Evolutionary conservation across 2,113 vertebrate genomes (phyloP).

Genomic region (Apistogramma diplotaenia): DNA sequence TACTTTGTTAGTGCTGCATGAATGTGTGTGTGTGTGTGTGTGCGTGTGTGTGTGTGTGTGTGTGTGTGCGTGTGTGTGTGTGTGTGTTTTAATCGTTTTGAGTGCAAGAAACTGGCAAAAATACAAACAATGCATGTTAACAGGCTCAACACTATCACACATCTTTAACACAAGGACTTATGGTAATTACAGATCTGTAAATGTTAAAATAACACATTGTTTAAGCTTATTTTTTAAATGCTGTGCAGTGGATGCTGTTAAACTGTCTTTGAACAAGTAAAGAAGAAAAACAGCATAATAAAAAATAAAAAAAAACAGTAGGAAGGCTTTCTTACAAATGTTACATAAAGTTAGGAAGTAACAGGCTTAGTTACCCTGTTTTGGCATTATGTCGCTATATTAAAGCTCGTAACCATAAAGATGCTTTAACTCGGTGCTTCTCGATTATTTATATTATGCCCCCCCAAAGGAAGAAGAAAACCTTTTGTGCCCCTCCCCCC

Average conservation of each 20-base stretch:
- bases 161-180: neutral
- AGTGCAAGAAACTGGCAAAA: neutral
- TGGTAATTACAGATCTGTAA: too few species aligned
- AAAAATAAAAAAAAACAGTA: neutral
- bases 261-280: neutral
- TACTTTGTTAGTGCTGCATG: too few species aligned
- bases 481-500: too few species aligned
- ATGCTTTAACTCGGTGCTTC: neutral
- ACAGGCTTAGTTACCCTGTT: neutral
- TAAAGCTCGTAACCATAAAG: fast-evolving
- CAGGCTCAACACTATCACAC: neutral
- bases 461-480: too few species aligned
- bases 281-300: neutral
- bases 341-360: too few species aligned
- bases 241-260: neutral
- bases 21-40: too few species aligned
- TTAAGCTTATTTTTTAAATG: neutral
- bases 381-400: neutral
- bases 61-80: too few species aligned
- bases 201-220: too few species aligned
- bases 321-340: neutral
- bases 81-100: too few species aligned
- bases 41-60: too few species aligned
- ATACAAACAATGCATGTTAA: neutral
- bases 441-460: too few species aligned